Evolutionary conservation across 2,888 invertebrate genomes (phyloP).

Genomic region (Dorcus hopei): DNA sequence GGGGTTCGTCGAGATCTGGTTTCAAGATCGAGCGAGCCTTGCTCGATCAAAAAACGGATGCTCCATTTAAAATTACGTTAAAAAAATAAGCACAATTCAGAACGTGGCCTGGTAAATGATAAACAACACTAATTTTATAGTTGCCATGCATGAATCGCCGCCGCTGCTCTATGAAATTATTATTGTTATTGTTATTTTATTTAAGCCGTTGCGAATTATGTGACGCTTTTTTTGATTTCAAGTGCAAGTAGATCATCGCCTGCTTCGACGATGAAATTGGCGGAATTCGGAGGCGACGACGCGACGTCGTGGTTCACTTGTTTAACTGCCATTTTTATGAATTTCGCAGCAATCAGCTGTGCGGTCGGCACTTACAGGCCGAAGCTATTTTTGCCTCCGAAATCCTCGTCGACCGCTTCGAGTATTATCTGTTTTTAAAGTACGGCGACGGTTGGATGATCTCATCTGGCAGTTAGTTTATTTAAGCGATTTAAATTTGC

Average conservation of each 20-base stretch:
- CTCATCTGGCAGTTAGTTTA: neutral
- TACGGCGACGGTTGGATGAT: neutral
- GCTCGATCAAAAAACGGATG: neutral
- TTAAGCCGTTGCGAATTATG: too few species aligned
- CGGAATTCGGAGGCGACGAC: too few species aligned
- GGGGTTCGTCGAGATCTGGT: neutral
- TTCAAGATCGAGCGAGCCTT: neutral
- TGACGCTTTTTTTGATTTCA: too few species aligned
- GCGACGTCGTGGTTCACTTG: neutral
- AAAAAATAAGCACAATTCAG: neutral
- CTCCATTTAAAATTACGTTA: neutral
- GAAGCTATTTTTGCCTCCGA: neutral
- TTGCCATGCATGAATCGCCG: too few species aligned
- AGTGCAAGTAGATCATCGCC: too few species aligned
- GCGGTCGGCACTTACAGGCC: neutral
- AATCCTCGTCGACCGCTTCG: too few species aligned
- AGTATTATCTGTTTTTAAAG: too few species aligned
- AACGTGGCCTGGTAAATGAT: neutral
- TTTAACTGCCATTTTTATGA: neutral
- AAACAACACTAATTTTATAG: too few species aligned
- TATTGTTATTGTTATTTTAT: too few species aligned
- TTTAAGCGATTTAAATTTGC: neutral
- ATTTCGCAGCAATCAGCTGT: neutral
- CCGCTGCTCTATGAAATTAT: too few species aligned
- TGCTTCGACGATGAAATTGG: too few species aligned